These are phyloP conservation scores for Sakesphorus luctuosus DNA, from an alignment of 2,113 vertebrate species.

Conservation along the genomic window DNA sequence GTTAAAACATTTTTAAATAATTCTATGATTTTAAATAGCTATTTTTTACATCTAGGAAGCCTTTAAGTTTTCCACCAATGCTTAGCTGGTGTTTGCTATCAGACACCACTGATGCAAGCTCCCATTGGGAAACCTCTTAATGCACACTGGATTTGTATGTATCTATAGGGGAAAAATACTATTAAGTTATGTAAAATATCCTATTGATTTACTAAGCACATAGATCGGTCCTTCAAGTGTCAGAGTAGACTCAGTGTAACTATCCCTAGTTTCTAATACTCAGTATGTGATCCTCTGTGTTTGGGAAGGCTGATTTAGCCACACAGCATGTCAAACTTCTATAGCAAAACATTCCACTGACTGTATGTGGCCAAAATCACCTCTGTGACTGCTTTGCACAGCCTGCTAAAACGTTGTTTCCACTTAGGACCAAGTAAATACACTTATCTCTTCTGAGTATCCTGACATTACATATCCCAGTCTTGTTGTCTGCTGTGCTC, in stretches of 20 bases:
- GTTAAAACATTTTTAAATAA: neutral
- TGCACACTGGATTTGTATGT: neutral
- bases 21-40: neutral
- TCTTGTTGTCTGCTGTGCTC: neutral
- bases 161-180: neutral
- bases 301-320: neutral
- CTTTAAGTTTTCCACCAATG: too few relatives aligned
- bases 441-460: neutral
- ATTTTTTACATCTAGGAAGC: neutral
- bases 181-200: neutral
- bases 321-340: neutral
- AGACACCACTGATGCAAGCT: neutral
- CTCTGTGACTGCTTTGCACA: neutral
- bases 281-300: neutral
- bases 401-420: neutral
- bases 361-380: neutral
- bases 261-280: neutral
- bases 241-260: neutral
- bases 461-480: too few relatives aligned
- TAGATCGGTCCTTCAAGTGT: neutral
- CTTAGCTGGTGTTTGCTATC: neutral
- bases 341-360: neutral
- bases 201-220: neutral
- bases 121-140: neutral
- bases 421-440: accelerated